Evolutionary conservation across 2,113 vertebrate genomes (phyloP), one percentile per base, ranked within the genome.

Genomic region (Cariama cristata): DNA sequence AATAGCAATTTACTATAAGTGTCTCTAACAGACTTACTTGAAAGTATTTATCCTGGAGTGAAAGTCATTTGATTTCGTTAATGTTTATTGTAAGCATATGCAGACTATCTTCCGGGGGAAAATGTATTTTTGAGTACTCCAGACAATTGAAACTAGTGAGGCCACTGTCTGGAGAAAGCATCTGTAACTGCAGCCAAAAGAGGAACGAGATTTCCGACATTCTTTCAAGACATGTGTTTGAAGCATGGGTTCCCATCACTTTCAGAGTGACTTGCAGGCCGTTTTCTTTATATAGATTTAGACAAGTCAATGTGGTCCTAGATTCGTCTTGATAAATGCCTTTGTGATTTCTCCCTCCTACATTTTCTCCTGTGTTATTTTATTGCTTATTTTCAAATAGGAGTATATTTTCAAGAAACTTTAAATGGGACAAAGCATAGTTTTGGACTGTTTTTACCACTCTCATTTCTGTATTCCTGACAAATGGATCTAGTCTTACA

Each of bases 1-100:
- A 95, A 95, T 95, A 93, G 81, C 89, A 87, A 94, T 69, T 87
- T 68, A 24, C 66, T 88, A 30, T 4, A 38, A 72, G 62, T 59
- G 90, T 88, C 35, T 13, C 89, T 94, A 96, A 96, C 93, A 91
- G 87, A 96, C 86, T 72, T 58, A 64, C 66, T 96, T 53, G 20
- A 88, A 88, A 82, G 59, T 63, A 86, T 76, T 82, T 85, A 75
- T 93, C 56, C 81, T 4, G 1, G 75, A 90, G 62, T 76, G 49
- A 83, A 68, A 90, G 69, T 88, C 8, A 15, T 81, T 92, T 86
- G 69, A 82, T 75, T 95, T 59, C 1, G 11, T 84, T 94, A 87
- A 67, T 86, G 69, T 33, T 79, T 79, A 53, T 52, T 86, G 64
- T 77, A 92, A 85, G 66, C 82, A 95, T 32, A 75, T 73, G 49